A percentile compares a stretch with the other conserved stretches of the same genome.
phyloP scores from a whole-genome alignment of 2,888 invertebrate genomes.

The Dasysyrphus albostriatus region DNA sequence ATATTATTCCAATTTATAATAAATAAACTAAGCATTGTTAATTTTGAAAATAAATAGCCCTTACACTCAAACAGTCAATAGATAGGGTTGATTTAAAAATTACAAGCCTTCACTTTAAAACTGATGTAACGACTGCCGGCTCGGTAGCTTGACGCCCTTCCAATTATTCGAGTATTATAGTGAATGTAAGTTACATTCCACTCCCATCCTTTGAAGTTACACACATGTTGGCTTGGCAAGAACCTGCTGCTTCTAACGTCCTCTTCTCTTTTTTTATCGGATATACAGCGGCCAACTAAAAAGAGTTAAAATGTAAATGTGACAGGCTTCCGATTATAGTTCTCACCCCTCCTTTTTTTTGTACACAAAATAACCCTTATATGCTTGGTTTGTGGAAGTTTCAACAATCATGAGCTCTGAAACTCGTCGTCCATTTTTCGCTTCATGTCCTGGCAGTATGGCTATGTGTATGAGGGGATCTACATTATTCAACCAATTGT shows the following conservation, averaged over 20 bases:
- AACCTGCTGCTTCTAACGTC: conserved; percentile 23
- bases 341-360: neutral
- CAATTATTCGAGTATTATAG: conserved; percentile 63
- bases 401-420: neutral
- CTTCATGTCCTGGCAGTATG: conserved; percentile 20
- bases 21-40: neutral
- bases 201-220: neutral
- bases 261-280: neutral
- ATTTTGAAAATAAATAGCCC: neutral
- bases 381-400: conserved; percentile 9
- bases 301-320: conserved; percentile 38
- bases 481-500: conserved; percentile 56
- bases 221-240: neutral
- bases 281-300: neutral
- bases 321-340: conserved; percentile 47
- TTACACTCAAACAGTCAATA: neutral
- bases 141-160: conserved; percentile 66
- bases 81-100: conserved; percentile 24
- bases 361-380: conserved; percentile 18
- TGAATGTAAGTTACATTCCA: conserved; percentile 37
- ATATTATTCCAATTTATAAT: neutral
- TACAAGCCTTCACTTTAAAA: conserved; percentile 38
- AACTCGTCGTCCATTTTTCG: conserved; percentile 57
- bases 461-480: neutral
- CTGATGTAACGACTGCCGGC: conserved; percentile 65